Base-by-base conservation (phyloP, 2,888 invertebrate species). In the Gastracanthus pulcherrimus region DNA sequence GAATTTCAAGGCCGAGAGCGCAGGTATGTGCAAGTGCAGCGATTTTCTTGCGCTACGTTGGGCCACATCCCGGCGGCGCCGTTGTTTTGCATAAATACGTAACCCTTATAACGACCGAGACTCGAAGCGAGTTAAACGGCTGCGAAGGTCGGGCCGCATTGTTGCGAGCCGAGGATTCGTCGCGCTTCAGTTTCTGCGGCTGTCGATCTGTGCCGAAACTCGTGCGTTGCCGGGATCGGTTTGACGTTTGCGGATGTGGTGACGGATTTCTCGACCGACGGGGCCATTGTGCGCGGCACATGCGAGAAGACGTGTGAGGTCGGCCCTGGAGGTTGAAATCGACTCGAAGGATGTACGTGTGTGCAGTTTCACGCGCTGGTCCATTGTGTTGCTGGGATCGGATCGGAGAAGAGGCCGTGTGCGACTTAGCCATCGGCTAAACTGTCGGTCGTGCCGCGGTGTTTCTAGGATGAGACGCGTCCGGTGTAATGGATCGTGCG, bases 51-150 rank as follows among this genome's bases (percentile, higher is more conserved):
- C n/a, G 74, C 66, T 36, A 41, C 9, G 16, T n/a, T 62, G 48
- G 36, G 41, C 23, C n/a, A 51, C 19, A 19, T 62, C 31, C 34
- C 60, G 31, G 16, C 45, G 1, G 45, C 48, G 45, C 29, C 45
- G 23, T 86, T 86, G 83, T 88, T 90, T 90, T 89, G 89, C 90
- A 89, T 89, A 89, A 89, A 86, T 84, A 76, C 84, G 84, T 84
- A 88, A 89, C 88, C 87, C 88, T 84, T 87, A 51, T 76, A 81
- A 81, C 71, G 81, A 29, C 41, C 13, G 19, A 36, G 11, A 16
- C 29, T 31, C 36, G 19, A 11, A 1, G 5, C 72, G 78, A 13
- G 41, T 76, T 66, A 64, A 66, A 41, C 19, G 55, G 5, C 62
- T 6, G 7, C 48, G 70, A 77, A 77, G 77, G 77, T 64, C 77